Percentiles rank a stretch among this genome's conserved stretches.
Evolutionary conservation across 1,140 invertebrate species (phyloP).

Genomic region (Metaphire vulgaris): DNA sequence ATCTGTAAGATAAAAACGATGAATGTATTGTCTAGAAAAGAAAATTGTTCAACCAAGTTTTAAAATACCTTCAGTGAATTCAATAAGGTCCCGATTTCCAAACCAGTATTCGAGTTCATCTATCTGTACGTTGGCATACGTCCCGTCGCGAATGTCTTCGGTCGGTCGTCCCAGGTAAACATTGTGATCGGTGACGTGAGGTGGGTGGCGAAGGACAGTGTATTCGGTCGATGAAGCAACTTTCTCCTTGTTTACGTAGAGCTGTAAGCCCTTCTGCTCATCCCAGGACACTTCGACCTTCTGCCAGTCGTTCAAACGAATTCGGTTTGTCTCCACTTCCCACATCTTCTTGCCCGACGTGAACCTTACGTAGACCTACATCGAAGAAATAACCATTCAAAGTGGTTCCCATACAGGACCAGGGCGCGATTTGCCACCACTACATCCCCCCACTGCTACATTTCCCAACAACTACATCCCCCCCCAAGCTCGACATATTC

Average conservation of each 20-base stretch:
- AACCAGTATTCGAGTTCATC: conserved; percentile 49
- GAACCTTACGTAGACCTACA: background rate
- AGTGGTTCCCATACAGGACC: too few relatives aligned
- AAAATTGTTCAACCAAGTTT: too few relatives aligned
- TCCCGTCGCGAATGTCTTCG: conserved; percentile 19
- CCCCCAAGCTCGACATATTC: too few relatives aligned
- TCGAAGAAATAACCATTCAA: too few relatives aligned
- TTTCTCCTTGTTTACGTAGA: conserved; percentile 39
- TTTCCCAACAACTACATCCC: too few relatives aligned
- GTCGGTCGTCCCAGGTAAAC: conserved; percentile 28
- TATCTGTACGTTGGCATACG: conserved; percentile 34
- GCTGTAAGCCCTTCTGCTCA: conserved; percentile 37
- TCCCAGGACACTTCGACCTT: conserved; percentile 46
- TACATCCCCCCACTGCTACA: too few relatives aligned
- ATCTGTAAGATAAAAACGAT: too few relatives aligned
- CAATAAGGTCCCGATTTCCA: conserved; percentile 31
- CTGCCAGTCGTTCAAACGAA: conserved; percentile 41
- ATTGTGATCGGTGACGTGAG: conserved; percentile 1
- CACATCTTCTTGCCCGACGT: conserved; percentile 34
- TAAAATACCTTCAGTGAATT: conserved; percentile 10
- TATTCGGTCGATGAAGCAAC: conserved; percentile 15
- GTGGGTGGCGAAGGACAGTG: background rate
- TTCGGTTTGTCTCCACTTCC: conserved; percentile 36
- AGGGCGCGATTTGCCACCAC: too few relatives aligned
- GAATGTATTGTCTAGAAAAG: too few relatives aligned